Evolutionary conservation across 2,888 invertebrate genomes (phyloP).

Genomic region (Tipula helvola): DNA sequence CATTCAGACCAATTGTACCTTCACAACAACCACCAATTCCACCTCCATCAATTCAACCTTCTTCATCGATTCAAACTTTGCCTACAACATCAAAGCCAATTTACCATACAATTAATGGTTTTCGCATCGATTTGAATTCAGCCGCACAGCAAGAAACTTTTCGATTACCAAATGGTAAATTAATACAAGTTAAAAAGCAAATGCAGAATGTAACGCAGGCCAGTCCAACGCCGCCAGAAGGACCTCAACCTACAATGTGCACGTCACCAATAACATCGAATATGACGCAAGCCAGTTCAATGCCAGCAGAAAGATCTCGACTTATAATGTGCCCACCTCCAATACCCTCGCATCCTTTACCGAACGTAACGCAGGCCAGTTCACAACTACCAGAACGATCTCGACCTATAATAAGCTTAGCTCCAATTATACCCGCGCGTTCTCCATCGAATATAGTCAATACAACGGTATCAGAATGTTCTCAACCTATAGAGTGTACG

Average conservation of each 20-base stretch:
- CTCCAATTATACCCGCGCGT: no score
- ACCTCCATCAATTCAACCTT: neutral
- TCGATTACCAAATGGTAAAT: conserved; percentile 33
- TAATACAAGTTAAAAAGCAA: conserved; percentile 35
- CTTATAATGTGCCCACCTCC: neutral
- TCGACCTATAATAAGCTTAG: neutral
- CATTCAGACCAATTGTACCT: neutral
- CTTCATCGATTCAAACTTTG: neutral
- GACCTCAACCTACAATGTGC: neutral
- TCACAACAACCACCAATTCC: neutral
- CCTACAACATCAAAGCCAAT: conserved; percentile 22
- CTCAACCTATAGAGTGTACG: no score
- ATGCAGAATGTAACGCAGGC: neutral
- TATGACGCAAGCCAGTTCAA: no score
- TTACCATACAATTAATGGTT: conserved; percentile 35
- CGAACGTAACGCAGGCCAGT: no score
- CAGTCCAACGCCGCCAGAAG: no score
- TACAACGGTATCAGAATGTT: no score
- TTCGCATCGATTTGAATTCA: conserved; percentile 34
- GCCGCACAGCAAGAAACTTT: conserved; percentile 35
- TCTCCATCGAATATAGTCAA: no score
- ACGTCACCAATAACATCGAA: no score
- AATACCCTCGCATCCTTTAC: no score
- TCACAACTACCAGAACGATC: neutral
- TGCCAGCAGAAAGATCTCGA: neutral